Evolutionary conservation across 2,888 invertebrate species (phyloP), one percentile per base, ranked within the genome.

Genomic region (Parthenolecanium corni): DNA sequence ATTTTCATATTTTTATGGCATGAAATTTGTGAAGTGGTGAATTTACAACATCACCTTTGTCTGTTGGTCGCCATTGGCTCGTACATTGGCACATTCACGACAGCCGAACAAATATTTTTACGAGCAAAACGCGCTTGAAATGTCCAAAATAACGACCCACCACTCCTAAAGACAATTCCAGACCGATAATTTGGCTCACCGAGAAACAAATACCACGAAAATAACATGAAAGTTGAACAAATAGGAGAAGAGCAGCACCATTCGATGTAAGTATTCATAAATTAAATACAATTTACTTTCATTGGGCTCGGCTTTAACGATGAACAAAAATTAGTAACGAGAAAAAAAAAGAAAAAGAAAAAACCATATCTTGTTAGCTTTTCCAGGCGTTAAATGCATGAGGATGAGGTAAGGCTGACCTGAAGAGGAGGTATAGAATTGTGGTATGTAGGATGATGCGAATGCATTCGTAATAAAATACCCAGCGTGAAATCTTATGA

Each of bases 401-500:
- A 51, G 25, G 25, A 31, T 31, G 9, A 31, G n/a, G 31, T 31
- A 9, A 31, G 31, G 9, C n/a, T n/a, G 12, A 5, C 25, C 9
- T 18, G 21, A n/a, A 24, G 21, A 51, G 31, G 31, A 31, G 31
- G 9, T 31, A 9, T 6, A 31, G 5, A 9, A 31, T 6, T 4
- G 31, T 31, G 4, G 31, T 31, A 31, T 31, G 31, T 31, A 31
- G 12, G 51, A 11, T 24, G 18, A 44, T 44, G 44, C 25, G 23
- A 25, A 25, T 24, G 25, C 51, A 51, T 51, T 21, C 14, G 25
- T 24, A 51, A 51, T 51, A 51, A 24, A 51, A 51, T 4, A 24
- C 51, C 4, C 51, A 51, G 51, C 51, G 25, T 51, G 51, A 51
- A 51, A 24, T 51, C 51, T 51, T 23, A 51, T 16, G 3, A 51